A percentile compares a stretch with the other conserved stretches of the same genome.
These are phyloP conservation scores for Elanus axillaris DNA, from an alignment of 2,113 vertebrate genomes.

Conservation along the genomic window DNA sequence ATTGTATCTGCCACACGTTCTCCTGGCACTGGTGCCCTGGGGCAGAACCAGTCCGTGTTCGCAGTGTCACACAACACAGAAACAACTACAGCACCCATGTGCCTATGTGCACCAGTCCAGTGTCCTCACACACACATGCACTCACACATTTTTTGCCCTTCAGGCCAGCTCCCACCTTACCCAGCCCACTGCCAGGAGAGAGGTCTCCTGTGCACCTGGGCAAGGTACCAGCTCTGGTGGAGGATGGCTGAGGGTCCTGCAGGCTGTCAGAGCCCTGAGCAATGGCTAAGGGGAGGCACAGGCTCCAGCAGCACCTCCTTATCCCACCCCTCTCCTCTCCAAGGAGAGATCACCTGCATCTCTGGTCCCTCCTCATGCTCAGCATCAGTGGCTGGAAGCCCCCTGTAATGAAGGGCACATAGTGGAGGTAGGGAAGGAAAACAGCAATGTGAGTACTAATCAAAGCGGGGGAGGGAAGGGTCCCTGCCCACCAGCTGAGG, in stretches of 20 bases:
- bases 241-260: background rate
- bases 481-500: background rate
- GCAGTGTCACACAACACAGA: background rate
- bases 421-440: slow-evolving; percentile 28
- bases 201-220: background rate
- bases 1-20: background rate
- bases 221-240: background rate
- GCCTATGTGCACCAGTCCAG: background rate
- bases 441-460: background rate
- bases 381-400: background rate
- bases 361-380: background rate
- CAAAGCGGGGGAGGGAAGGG: background rate
- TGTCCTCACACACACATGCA: background rate
- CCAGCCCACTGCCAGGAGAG: background rate
- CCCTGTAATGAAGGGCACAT: background rate
- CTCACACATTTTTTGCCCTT: background rate
- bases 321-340: background rate
- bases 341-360: background rate
- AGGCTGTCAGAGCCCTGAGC: background rate
- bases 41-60: background rate
- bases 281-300: background rate
- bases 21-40: background rate
- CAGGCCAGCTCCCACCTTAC: background rate
- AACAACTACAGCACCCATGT: background rate
- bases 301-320: background rate